Evolutionary conservation across 2,113 vertebrate species (phyloP).

Genomic region (Podilymbus podiceps): DNA sequence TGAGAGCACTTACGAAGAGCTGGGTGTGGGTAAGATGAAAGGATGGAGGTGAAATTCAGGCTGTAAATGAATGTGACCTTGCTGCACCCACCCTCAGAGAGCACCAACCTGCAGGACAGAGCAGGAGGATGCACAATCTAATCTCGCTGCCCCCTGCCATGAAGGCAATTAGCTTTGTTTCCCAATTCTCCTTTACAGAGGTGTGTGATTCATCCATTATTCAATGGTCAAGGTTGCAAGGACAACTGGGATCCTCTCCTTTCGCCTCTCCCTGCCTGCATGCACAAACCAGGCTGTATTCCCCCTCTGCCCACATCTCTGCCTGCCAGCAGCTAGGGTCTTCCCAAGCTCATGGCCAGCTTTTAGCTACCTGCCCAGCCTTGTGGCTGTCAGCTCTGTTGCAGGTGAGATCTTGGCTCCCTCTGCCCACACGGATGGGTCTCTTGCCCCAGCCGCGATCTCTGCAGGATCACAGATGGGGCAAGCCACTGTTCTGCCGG

Average conservation of each 20-base stretch:
- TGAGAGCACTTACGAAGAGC: background rate
- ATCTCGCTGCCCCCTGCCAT: background rate
- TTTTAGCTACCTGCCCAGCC: background rate
- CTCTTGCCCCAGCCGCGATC: background rate
- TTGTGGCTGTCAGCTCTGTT: background rate
- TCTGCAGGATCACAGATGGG: background rate
- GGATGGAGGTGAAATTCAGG: background rate
- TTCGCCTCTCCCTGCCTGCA: background rate
- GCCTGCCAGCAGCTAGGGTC: background rate
- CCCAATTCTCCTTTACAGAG: background rate
- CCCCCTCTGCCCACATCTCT: background rate
- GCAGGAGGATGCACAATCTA: background rate
- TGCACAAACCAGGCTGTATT: background rate
- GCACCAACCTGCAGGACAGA: background rate
- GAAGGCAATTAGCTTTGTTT: background rate
- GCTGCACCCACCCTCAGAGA: background rate
- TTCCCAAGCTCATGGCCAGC: background rate
- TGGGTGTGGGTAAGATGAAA: slow-evolving; percentile 3
- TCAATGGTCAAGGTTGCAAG: background rate
- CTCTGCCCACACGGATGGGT: background rate
- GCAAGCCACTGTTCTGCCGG: background rate
- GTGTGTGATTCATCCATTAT: slow-evolving; percentile 23
- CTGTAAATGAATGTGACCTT: background rate
- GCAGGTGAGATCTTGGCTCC: background rate
- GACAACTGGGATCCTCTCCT: background rate